Base-by-base conservation (phyloP, 2,888 invertebrate species). In the Tetanocera ferruginea region DNA sequence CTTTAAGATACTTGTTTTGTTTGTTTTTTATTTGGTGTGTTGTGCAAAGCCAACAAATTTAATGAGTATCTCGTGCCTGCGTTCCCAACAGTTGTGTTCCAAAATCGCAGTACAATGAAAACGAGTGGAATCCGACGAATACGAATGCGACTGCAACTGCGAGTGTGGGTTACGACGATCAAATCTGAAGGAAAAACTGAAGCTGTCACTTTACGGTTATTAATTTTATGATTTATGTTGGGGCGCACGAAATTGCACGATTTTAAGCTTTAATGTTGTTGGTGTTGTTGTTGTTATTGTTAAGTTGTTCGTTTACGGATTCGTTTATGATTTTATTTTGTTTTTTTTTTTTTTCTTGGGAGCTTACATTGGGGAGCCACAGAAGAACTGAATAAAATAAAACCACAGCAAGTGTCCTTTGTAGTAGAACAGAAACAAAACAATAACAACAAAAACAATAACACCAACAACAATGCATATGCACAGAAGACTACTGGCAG, bases 161-260 rank as follows among this genome's bases (percentile, higher is more conserved):
- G 31, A 49, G 49, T 51, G 28, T 25, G 34, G 23, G 62, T 74
- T n/a, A 23, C 31, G 28, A 51, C 60, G 72, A 72, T n/a, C 19
- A 57, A 74, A 74, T 62, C 73, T 49, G 66, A 25, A 43, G 81
- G 83, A 82, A 82, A 84, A 85, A 83, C 84, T 85, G 84, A 80
- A 84, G 86, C 87, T 87, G 87, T 87, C 87, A 87, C 86, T 87
- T 87, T 87, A 87, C 86, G 87, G 88, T 87, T 87, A 87, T 86
- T 87, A 88, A 87, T 88, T 88, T 89, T 89, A 88, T 89, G 88
- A 89, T 89, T 88, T 89, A 89, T 88, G 87, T 86, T 84, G 84
- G 85, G 83, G 85, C 85, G 84, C 85, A 86, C 84, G 84, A 82
- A 83, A 79, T 81, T 79, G 80, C 80, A 81, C 78, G 76, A 80